Evolutionary conservation across 1,140 invertebrate genomes (phyloP).

Genomic region (silkworm (Bombyx mori)): ASM3026992v2 NC_085124.1:7214501-7215000

Average conservation of each 20-base stretch:
- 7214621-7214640: conserved; percentile 62
- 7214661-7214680: conserved; percentile 55
- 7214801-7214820: too few species aligned
- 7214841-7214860: too few species aligned
- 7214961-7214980: too few species aligned
- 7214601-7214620: conserved; percentile 66
- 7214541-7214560: conserved; percentile 60
- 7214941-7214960: too few species aligned
- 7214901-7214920: too few species aligned
- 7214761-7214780: conserved; percentile 3
- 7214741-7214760: conserved; percentile 28
- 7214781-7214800: too few species aligned
- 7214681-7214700: conserved; percentile 70
- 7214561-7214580: conserved; percentile 64
- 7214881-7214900: too few species aligned
- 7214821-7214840: too few species aligned
- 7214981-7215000: too few species aligned
- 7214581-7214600: conserved; percentile 63
- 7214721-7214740: conserved; percentile 36
- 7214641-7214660: conserved; percentile 44
- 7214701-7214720: conserved; percentile 44
- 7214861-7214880: too few species aligned
- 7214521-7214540: conserved; percentile 43
- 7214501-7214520: conserved; percentile 62
- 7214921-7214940: too few species aligned